These are phyloP conservation scores for Larimichthys polyactis DNA, from an alignment of 2,113 vertebrate species.

Conservation along the genomic window DNA sequence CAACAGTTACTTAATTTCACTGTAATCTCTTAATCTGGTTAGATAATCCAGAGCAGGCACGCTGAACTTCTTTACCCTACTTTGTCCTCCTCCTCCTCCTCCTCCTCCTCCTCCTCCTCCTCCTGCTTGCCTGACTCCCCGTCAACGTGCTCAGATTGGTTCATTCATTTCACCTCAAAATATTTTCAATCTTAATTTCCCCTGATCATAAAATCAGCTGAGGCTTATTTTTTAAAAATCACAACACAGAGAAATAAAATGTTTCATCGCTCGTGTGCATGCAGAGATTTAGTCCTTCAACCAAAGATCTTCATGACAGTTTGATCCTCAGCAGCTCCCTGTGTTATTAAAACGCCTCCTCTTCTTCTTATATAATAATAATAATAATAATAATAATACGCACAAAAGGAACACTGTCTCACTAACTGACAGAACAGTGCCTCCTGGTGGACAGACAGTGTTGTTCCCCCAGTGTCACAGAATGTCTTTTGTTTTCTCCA, in stretches of 20 bases:
- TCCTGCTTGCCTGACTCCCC: constrained; percentile 23
- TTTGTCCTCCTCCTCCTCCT: constrained; percentile 23
- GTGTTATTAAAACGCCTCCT: constrained; percentile 48
- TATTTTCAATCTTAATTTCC: not conserved
- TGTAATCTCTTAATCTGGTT: constrained; percentile 85
- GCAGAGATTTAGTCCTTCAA: constrained; percentile 61
- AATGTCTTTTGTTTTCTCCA: constrained; percentile 69
- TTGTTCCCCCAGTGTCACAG: constrained; percentile 74
- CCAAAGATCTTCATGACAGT: constrained; percentile 73
- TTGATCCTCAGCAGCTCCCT: constrained; percentile 28
- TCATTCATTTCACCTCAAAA: not conserved
- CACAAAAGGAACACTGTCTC: constrained; percentile 66
- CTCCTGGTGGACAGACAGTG: constrained; percentile 81
- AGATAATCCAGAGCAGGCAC: constrained; percentile 79
- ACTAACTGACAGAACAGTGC: constrained; percentile 74
- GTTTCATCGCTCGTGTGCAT: constrained; percentile 27
- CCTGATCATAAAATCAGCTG: constrained; percentile 3
- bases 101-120: constrained; percentile 56
- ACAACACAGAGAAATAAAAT: constrained; percentile 10
- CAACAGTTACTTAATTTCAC: constrained; percentile 75
- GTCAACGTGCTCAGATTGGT: not conserved
- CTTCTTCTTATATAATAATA: constrained; percentile 24
- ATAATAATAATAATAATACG: constrained; percentile 28
- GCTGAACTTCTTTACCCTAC: constrained; percentile 74
- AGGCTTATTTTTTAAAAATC: constrained; percentile 12